Percentiles rank a stretch among this genome's conserved stretches.
Conservation (phyloP, 2,888 invertebrate species). For the Amphiduros pacificus region DNA sequence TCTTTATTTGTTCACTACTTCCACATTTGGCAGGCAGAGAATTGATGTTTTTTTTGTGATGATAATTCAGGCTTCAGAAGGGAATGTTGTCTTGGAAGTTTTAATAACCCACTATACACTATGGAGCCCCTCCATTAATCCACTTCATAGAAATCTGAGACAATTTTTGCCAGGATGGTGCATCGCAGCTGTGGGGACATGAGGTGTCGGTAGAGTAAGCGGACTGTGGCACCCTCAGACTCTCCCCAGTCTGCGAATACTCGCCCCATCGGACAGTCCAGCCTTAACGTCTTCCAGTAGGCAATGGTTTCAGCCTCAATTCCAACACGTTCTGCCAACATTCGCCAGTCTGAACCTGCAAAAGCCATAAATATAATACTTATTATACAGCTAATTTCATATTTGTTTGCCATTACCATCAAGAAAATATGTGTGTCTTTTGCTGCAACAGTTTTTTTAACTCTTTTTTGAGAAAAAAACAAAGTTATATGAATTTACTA, state of each 20-base stretch:
- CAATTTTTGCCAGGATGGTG: conserved; percentile 50
- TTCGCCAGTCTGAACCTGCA: conserved; percentile 56
- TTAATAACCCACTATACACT: too few species aligned
- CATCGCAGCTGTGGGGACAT: conserved; percentile 54
- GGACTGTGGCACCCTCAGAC: conserved; percentile 50
- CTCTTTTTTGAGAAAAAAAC: not conserved
- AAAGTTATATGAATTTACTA: too few species aligned
- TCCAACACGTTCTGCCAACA: conserved; percentile 53
- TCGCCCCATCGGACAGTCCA: conserved; percentile 51
- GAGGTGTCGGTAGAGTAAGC: conserved; percentile 56
- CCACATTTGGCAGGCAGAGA: too few species aligned
- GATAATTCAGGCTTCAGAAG: too few species aligned
- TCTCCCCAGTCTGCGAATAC: conserved; percentile 54
- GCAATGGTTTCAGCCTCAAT: conserved; percentile 42
- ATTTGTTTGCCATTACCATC: not conserved
- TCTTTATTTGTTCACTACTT: too few species aligned
- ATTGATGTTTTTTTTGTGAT: too few species aligned
- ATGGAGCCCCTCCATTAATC: conserved; percentile 33
- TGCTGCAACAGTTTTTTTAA: not conserved
- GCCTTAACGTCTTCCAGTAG: conserved; percentile 47
- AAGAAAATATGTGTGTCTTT: not conserved
- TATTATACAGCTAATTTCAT: not conserved
- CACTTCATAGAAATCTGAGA: conserved; percentile 55
- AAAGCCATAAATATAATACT: not conserved
- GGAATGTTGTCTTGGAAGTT: too few species aligned